Percentiles rank a stretch among this genome's conserved stretches.
phyloP scores from a whole-genome alignment of 1,140 invertebrate genomes.

The Antheraea mylitta region DNA sequence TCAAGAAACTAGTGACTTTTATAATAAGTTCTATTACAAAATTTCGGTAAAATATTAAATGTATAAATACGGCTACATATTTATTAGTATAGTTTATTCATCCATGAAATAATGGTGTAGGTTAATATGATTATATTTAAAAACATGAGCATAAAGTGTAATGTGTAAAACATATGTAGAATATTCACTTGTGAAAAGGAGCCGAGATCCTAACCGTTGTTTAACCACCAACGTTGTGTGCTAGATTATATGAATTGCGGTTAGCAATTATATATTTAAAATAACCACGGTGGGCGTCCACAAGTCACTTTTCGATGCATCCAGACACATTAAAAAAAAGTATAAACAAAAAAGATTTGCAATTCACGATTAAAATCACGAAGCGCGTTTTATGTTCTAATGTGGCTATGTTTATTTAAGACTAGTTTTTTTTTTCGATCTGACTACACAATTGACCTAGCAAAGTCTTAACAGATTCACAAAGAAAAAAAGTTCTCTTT shows the following conservation, averaged over 20 bases:
- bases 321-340: background rate
- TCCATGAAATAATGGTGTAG: no score
- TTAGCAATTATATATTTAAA: conserved; percentile 40
- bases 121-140: no score
- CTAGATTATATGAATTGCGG: conserved; percentile 17
- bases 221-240: conserved; percentile 25
- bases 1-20: no score
- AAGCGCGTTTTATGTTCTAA: background rate
- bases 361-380: background rate
- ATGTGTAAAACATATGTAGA: background rate
- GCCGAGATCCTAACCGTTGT: conserved; percentile 16
- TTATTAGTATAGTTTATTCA: no score
- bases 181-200: background rate
- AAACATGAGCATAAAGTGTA: background rate
- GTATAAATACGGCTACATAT: no score
- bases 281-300: conserved; percentile 22
- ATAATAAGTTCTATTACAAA: no score
- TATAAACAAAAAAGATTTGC: background rate
- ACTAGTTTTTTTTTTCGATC: no score
- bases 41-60: no score
- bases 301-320: background rate
- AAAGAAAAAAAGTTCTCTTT: no score
- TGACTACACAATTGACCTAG: no score
- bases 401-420: no score
- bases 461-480: no score